Evolutionary conservation across 2,797 vertebrate species (phyloP).

Genomic region (Acestrorhynchus altus): DNA sequence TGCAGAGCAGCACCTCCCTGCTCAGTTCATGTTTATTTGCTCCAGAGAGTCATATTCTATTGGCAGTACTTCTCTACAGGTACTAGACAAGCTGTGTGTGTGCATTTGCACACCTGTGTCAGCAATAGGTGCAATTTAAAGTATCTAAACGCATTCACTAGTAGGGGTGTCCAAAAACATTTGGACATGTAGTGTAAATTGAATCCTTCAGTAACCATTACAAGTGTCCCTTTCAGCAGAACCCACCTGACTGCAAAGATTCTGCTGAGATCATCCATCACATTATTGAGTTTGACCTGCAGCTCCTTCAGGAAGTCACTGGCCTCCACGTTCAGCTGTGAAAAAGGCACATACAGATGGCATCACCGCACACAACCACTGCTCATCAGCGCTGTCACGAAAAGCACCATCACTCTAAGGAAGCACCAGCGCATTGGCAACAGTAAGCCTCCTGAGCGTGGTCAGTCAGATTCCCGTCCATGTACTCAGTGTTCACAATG

Average conservation of each 20-base stretch:
- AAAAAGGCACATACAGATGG: not conserved
- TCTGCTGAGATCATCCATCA: constrained; percentile 94
- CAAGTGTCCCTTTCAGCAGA: no score
- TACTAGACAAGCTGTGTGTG: no score
- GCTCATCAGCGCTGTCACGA: not conserved
- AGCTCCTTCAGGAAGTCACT: constrained; percentile 96
- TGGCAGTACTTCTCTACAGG: no score
- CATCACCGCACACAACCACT: not conserved
- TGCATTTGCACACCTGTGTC: no score
- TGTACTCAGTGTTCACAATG: not conserved
- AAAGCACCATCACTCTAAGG: not conserved
- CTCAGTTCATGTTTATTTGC: no score
- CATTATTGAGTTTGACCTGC: constrained; percentile 95
- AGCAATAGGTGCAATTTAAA: no score
- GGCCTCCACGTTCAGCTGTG: constrained; percentile 93
- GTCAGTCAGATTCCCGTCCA: not conserved
- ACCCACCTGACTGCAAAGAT: constrained; percentile 92
- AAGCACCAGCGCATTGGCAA: not conserved
- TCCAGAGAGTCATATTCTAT: no score
- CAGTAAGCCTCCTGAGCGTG: not conserved
- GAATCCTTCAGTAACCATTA: not conserved
- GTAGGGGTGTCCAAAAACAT: no score
- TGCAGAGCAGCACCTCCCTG: no score
- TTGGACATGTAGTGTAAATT: no score
- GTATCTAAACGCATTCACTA: no score